Percentiles rank a stretch among this genome's conserved stretches.
Evolutionary conservation across 2,888 invertebrate genomes (phyloP).

Genomic region (Lasioglossum zephyrum): DNA sequence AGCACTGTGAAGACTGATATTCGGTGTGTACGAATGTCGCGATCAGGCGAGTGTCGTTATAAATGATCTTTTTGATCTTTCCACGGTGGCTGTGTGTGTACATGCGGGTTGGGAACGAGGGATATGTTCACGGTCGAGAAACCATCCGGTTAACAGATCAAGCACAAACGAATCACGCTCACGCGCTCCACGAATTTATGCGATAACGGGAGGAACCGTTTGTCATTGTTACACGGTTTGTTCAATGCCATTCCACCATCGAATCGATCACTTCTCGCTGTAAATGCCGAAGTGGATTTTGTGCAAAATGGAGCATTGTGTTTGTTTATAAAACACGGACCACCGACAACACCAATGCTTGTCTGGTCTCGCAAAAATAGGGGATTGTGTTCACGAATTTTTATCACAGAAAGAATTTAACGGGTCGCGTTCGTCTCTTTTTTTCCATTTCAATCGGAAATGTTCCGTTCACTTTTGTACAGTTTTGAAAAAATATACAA

Average conservation of each 20-base stretch:
- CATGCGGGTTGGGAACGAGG: background rate
- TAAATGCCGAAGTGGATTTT: background rate
- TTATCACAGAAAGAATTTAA: background rate
- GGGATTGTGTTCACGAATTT: background rate
- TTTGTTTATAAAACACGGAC: background rate
- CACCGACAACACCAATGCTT: background rate
- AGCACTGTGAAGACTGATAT: background rate
- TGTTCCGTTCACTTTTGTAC: background rate
- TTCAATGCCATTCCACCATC: background rate
- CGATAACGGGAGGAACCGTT: background rate
- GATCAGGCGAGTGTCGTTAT: background rate
- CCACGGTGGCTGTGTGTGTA: background rate
- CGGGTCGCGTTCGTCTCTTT: background rate
- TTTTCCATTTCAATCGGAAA: background rate
- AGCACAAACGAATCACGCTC: constrained; percentile 4
- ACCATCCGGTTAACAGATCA: constrained; percentile 13
- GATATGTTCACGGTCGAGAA: background rate
- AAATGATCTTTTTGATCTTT: background rate
- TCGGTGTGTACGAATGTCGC: background rate
- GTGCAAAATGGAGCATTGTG: background rate
- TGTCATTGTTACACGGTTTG: background rate
- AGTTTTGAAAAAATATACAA: background rate
- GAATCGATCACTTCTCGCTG: background rate
- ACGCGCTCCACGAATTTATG: background rate
- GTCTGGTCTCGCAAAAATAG: background rate